Percentiles rank a stretch among this genome's conserved stretches.
Conservation (phyloP, 2,888 invertebrate species). For the Tenodera sinensis region DNA sequence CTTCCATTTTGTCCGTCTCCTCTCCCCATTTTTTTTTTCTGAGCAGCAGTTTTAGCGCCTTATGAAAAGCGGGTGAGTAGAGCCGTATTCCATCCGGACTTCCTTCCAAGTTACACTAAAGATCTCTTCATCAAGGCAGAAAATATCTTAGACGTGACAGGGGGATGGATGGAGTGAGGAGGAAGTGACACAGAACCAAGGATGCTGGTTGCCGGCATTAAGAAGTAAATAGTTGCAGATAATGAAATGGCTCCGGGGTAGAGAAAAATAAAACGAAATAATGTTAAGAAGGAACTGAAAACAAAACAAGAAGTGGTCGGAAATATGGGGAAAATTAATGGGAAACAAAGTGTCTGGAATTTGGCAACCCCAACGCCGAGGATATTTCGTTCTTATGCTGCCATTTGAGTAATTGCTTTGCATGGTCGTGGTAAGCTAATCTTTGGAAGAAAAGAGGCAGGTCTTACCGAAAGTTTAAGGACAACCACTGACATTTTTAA, state of each 20-base stretch:
- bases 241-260: neutral
- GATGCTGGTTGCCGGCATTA: neutral
- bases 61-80: neutral
- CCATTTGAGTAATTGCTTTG: neutral
- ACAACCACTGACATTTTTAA: too few relatives aligned
- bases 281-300: neutral
- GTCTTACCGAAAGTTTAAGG: too few relatives aligned
- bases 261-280: neutral
- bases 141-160: neutral
- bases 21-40: neutral
- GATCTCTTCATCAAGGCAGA: neutral
- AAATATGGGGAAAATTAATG: neutral
- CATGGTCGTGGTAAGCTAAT: neutral
- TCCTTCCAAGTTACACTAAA: neutral
- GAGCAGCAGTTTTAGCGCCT: neutral
- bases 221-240: neutral
- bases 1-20: neutral
- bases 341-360: neutral
- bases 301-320: neutral
- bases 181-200: neutral
- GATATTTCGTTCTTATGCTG: neutral
- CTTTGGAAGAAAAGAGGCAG: neutral
- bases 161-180: neutral
- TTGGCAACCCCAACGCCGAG: neutral
- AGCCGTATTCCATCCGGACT: neutral